phyloP scores from a whole-genome alignment of 1,140 invertebrate species.

The Drosophila dunni region DNA sequence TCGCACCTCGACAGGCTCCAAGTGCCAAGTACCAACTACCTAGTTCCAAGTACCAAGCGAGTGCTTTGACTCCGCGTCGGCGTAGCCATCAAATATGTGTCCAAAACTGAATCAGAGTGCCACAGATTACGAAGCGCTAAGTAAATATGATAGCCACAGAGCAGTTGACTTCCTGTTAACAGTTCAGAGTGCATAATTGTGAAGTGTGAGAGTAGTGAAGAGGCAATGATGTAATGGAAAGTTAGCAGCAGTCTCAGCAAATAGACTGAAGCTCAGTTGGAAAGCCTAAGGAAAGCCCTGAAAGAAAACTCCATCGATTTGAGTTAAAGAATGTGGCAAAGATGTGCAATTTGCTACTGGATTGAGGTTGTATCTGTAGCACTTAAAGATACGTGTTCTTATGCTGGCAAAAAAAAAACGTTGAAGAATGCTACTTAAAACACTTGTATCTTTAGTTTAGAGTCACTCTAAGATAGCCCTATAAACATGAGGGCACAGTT shows the following conservation, averaged over 20 bases:
- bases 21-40: background rate
- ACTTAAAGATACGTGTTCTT: no score
- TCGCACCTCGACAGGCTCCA: conserved; percentile 44
- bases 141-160: conserved; percentile 43
- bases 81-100: conserved; percentile 30
- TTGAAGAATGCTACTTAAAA: no score
- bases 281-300: background rate
- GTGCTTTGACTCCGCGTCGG: conserved; percentile 61
- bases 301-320: no score
- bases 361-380: no score
- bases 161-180: background rate
- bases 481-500: no score
- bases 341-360: no score
- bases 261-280: background rate
- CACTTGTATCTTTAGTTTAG: no score
- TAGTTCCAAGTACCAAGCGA: conserved; percentile 33
- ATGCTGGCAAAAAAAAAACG: no score
- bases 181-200: conserved; percentile 10
- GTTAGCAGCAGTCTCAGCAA: background rate
- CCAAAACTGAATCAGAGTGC: conserved; percentile 12
- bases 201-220: background rate
- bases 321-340: no score
- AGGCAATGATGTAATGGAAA: conserved; percentile 23
- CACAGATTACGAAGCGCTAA: conserved; percentile 13
- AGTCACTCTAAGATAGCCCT: no score